phyloP scores from a whole-genome alignment of 2,113 vertebrate species.

The Natator depressus region DNA sequence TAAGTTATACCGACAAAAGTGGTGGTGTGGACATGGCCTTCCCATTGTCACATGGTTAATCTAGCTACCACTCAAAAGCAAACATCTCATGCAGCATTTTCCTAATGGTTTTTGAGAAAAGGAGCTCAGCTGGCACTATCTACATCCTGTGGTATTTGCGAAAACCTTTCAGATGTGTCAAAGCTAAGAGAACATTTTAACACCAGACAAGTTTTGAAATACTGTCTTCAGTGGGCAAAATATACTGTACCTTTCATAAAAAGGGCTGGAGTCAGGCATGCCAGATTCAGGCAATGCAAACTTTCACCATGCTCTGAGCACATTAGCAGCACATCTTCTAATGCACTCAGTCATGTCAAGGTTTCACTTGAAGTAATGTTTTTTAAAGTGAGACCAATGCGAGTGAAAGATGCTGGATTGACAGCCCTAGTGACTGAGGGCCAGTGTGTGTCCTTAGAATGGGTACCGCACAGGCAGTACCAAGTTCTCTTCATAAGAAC shows the following conservation, averaged over 20 bases:
- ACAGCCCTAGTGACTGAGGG: background rate
- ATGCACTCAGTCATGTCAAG: background rate
- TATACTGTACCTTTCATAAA: background rate
- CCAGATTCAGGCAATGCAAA: background rate
- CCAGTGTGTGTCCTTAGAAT: background rate
- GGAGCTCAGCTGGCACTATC: constrained; percentile 32
- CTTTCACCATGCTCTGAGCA: background rate
- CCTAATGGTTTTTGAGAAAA: constrained; percentile 53
- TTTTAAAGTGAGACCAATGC: background rate
- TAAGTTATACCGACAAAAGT: too few species aligned
- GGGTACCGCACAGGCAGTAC: background rate
- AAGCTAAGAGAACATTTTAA: constrained; percentile 62
- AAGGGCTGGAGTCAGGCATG: background rate
- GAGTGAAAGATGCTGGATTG: background rate
- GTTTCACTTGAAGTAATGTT: background rate
- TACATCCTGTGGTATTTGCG: constrained; percentile 66
- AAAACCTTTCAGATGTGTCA: constrained; percentile 67
- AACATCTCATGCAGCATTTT: constrained; percentile 32
- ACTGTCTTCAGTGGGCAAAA: constrained; percentile 8
- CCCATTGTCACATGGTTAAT: background rate
- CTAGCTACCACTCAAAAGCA: constrained; percentile 27
- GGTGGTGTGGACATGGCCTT: background rate
- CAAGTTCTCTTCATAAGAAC: background rate
- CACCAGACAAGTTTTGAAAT: constrained; percentile 26
- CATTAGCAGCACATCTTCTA: background rate